Percentiles rank a stretch among this genome's conserved stretches.
These are phyloP conservation scores for Stylophora pistillata DNA, from an alignment of 64 coral and sea anemone genomes.

Conservation along the genomic window DNA sequence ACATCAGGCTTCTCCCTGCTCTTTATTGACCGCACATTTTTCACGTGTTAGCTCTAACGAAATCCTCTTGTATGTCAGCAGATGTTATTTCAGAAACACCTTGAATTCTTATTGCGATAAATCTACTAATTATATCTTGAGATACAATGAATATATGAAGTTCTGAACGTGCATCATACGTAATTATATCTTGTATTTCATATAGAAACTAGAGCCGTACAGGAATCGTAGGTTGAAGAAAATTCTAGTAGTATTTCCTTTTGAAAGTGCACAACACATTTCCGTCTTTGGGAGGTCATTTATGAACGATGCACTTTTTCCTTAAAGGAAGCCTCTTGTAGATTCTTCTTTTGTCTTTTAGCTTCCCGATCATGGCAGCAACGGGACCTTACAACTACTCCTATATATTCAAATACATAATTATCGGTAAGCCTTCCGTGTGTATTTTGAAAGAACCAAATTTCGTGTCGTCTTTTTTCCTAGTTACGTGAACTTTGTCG, in stretches of 20 bases:
- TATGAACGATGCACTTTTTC: background rate
- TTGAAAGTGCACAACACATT: background rate
- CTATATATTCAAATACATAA: conserved; percentile 99
- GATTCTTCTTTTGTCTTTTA: background rate
- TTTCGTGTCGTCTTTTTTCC: too few relatives aligned
- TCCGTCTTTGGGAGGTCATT: background rate
- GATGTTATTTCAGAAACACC: background rate
- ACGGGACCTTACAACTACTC: conserved; percentile 99
- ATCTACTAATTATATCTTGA: background rate
- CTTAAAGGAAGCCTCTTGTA: background rate
- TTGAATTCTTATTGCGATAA: background rate
- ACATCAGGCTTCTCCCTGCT: background rate
- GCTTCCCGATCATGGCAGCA: conserved; percentile 86
- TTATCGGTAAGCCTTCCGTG: conserved; percentile 83
- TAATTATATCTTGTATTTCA: background rate
- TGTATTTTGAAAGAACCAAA: too few relatives aligned
- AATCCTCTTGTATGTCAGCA: background rate
- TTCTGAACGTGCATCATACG: too few relatives aligned
- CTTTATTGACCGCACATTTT: conserved; percentile 32
- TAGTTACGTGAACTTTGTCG: too few relatives aligned
- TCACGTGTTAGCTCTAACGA: conserved; percentile 3
- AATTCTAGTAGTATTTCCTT: background rate
- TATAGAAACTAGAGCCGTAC: background rate
- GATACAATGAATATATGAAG: too few relatives aligned
- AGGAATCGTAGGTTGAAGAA: background rate